These are phyloP conservation scores for Pocillopora damicornis DNA, from an alignment of 64 coral and sea anemone species.

Conservation along the genomic window DNA sequence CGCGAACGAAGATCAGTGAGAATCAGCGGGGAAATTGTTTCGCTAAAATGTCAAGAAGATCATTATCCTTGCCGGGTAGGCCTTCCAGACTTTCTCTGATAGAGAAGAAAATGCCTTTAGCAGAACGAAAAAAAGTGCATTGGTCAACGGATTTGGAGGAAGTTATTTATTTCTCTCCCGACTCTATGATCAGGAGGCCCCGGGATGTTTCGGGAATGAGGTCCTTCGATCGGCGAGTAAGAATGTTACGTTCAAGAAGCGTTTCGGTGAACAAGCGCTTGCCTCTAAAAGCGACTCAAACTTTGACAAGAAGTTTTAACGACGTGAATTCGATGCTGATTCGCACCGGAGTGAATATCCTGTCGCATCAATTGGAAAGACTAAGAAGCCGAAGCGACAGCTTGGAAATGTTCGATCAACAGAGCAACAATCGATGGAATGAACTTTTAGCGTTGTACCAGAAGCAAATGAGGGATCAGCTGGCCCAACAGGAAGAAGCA, in stretches of 20 bases:
- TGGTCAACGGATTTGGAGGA: conserved; percentile 33
- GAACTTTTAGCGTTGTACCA: conserved; percentile 22
- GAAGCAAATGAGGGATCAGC: conserved; percentile 19
- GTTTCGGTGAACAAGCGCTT: not conserved
- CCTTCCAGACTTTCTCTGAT: not conserved
- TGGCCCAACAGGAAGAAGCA: conserved; percentile 18
- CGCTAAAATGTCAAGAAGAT: conserved; percentile 17
- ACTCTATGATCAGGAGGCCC: not conserved
- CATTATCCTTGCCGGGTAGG: conserved; percentile 18
- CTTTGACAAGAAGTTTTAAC: conserved; percentile 1
- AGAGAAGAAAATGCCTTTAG: conserved; percentile 9
- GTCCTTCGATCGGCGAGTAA: conserved; percentile 2
- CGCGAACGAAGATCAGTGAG: not conserved
- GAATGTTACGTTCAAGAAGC: conserved; percentile 1
- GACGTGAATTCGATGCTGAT: conserved; percentile 12
- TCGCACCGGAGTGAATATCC: conserved; percentile 14
- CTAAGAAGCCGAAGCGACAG: conserved; percentile 4
- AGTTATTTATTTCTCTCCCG: conserved; percentile 33
- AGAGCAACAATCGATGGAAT: conserved; percentile 22
- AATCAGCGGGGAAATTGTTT: not conserved
- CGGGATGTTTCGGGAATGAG: not conserved
- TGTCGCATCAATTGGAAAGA: conserved; percentile 3
- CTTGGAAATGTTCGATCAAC: conserved; percentile 13
- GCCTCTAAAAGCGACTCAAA: conserved; percentile 3
- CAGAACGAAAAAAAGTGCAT: conserved; percentile 19